Conservation (phyloP, 2,888 invertebrate genomes). For the Troides oblongomaculatus region DNA sequence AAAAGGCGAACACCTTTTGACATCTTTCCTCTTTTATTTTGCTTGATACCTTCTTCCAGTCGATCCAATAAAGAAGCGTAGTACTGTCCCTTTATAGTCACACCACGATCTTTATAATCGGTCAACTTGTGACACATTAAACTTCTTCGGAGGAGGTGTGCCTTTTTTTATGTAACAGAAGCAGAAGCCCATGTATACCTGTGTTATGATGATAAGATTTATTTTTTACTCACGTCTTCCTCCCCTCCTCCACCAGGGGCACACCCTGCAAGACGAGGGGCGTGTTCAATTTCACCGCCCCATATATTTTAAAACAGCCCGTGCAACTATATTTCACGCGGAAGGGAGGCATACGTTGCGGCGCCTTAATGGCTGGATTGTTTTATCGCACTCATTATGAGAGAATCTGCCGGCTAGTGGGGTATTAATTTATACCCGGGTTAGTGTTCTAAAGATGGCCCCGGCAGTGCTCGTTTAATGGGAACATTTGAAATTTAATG, state of each 20-base stretch:
- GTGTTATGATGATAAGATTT: too few species aligned
- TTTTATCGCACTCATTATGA: constrained; percentile 74
- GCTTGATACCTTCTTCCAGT: too few species aligned
- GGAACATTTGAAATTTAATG: constrained; percentile 26
- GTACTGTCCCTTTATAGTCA: too few species aligned
- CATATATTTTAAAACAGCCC: constrained; percentile 57
- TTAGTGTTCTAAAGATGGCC: constrained; percentile 34
- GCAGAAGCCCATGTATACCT: too few species aligned
- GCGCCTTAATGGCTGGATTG: constrained; percentile 60
- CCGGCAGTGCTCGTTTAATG: constrained; percentile 19
- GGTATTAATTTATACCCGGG: constrained; percentile 52
- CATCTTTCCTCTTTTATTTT: too few species aligned
- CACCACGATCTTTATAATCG: too few species aligned
- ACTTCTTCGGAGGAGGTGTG: too few species aligned
- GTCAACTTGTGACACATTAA: too few species aligned
- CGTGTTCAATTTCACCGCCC: constrained; percentile 54
- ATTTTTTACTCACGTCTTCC: neutral
- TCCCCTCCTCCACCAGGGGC: constrained; percentile 12
- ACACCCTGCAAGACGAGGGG: constrained; percentile 36
- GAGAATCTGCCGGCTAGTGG: constrained; percentile 47
- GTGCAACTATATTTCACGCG: constrained; percentile 55
- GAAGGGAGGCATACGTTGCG: constrained; percentile 58
- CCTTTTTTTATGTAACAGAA: too few species aligned
- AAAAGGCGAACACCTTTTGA: too few species aligned
- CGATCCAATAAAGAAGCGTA: too few species aligned